A percentile compares a stretch with the other conserved stretches of the same genome.
Conservation (phyloP, 1,140 invertebrate genomes). For the Trinorchestia longiramus region DNA sequence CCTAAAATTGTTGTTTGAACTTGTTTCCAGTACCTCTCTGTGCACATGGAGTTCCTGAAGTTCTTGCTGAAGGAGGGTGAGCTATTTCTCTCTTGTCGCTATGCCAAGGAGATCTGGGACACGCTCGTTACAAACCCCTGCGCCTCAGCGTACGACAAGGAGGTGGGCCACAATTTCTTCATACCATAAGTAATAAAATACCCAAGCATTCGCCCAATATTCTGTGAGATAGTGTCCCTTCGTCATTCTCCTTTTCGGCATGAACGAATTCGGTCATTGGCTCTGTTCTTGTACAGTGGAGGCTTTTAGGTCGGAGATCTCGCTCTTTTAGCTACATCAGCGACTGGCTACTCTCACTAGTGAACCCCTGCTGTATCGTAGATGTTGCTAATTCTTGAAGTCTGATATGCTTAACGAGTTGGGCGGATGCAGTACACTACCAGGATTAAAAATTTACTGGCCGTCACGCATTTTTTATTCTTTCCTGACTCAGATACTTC, state of each 20-base stretch:
- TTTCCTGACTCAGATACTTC: too few relatives aligned
- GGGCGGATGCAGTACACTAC: too few relatives aligned
- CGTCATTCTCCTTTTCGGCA: too few relatives aligned
- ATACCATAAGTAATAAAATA: not conserved
- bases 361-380: not conserved
- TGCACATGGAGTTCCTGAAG: constrained; percentile 73
- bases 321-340: not conserved
- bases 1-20: not conserved
- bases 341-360: not conserved
- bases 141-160: constrained; percentile 69
- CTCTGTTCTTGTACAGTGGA: not conserved
- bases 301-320: not conserved
- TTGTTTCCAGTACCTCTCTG: constrained; percentile 71
- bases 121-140: constrained; percentile 71
- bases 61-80: constrained; percentile 74
- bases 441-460: too few relatives aligned
- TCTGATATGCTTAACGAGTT: too few relatives aligned
- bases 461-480: too few relatives aligned
- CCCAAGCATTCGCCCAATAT: not conserved
- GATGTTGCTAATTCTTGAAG: too few relatives aligned
- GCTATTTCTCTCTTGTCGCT: constrained; percentile 72
- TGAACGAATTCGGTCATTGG: not conserved
- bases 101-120: constrained; percentile 74
- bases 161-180: constrained; percentile 57
- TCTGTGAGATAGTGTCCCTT: too few relatives aligned